Evolutionary conservation across 2,113 vertebrate genomes (phyloP), one percentile per base, ranked within the genome.

Genomic region (Thalassoma bifasciatum): DNA sequence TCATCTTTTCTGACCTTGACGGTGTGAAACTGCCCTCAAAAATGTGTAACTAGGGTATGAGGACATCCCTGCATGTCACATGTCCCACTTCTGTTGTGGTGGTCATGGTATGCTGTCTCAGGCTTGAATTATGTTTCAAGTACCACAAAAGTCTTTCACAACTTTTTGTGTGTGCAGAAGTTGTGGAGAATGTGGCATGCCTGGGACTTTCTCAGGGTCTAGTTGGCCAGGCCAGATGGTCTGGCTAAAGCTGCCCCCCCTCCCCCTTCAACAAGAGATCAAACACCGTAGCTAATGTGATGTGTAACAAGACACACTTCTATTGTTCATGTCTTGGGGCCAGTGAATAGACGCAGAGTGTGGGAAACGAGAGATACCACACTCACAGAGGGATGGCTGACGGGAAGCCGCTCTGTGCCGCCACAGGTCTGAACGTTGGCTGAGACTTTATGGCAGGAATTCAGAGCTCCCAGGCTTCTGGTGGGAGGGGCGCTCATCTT

Each of bases 281-380:
- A 93, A 93, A 92, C 88, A 95, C 92, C 92, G 82, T 93, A 92
- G 93, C 94, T 96, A 96, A 96, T 94, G 95, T 85, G 92, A 92
- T 95, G 95, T 95, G 95, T 95, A 95, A 95, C 94, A 94, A 94
- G 95, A 96, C 96, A 96, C 96, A 94, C 95, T 95, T 96, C 95
- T 90, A 95, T 96, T 96, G 95, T 96, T 76, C 80, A 46, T 66
- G 0, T 83, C 85, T 76, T 88, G 71, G 94, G 93, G 90, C 92
- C 81, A 90, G 82, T 93, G 91, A 95, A 95, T 94, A 84, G 94
- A 70, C 72, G 23, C 89, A 78, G 92, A 96, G 94, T 96, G 96
- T 96, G 96, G 95, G 96, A 96, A 95, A 95, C 93, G 86, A 86
- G 50, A 91, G 93, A 93, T 92, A 94, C 91, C 91, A 91, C 93